Evolutionary conservation across 2,888 invertebrate genomes (phyloP).

Genomic region (Ophraella communa): DNA sequence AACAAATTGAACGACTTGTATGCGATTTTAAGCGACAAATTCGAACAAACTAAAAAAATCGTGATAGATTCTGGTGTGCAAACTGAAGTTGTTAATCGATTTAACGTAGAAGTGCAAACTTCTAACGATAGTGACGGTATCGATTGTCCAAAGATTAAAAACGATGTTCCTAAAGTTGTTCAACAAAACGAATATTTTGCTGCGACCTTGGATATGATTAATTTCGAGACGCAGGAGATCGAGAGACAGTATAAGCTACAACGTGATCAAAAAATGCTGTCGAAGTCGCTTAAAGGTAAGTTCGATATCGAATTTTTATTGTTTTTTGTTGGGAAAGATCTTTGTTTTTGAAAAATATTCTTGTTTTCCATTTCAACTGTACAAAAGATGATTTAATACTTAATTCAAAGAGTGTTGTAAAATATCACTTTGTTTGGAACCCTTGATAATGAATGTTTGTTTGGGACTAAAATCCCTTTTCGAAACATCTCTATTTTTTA

Average conservation of each 20-base stretch:
- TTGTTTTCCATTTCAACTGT: too few species aligned
- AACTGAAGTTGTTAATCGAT: not conserved
- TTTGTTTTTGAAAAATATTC: too few species aligned
- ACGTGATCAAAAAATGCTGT: not conserved
- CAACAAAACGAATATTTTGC: conserved; percentile 26
- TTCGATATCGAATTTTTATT: too few species aligned
- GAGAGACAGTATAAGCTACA: conserved; percentile 2
- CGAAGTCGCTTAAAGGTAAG: conserved; percentile 1
- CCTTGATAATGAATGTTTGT: too few species aligned
- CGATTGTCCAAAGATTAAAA: not conserved
- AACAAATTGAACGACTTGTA: conserved; percentile 2
- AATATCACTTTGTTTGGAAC: too few species aligned
- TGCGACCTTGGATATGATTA: conserved; percentile 20
- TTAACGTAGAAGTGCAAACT: not conserved
- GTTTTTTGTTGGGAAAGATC: too few species aligned
- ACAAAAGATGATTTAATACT: too few species aligned
- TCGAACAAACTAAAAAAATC: not conserved
- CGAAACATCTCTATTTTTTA: too few species aligned
- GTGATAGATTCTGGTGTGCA: not conserved
- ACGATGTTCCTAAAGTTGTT: not conserved
- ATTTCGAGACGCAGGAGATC: conserved; percentile 34
- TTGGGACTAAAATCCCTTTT: too few species aligned
- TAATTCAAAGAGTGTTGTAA: too few species aligned
- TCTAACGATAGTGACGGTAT: not conserved
- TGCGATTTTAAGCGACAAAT: not conserved